Evolutionary conservation across 37 sponge, comb jelly and placozoan genomes (phyloP), one percentile per base, ranked within the genome.

Genomic region (Tethya wilhelma): DNA sequence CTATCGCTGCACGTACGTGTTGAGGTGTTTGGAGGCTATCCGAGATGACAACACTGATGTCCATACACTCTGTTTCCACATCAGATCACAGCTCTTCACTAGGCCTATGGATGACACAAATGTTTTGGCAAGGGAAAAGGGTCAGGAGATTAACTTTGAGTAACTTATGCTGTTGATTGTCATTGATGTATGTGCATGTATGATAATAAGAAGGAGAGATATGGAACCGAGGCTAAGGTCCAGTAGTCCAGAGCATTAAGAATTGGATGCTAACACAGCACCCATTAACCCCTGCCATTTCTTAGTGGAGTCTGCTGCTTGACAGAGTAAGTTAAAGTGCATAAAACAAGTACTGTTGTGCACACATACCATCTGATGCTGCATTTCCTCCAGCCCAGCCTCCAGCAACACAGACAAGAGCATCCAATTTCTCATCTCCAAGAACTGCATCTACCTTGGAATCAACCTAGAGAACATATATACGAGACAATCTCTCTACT

Each of bases 31-130:
- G 44, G 92, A 36, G 23, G 96, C 90, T 20, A 95, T 65, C 64
- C 84, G 90, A 37, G 93, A 73, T 46, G 96, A 85, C 22, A 98
- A 86, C 23, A 88, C 90, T 40, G 94, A 93, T 38, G 99, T 85
- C 99, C 99, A 98, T 0, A 98, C 97, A 93, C 99, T 96, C 74
- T 98, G 99, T 72, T 98, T 98, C 90, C 89, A 91, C 99, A 98
- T 98, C 66, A 96, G 72, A 49, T 95, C 99, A 67, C 91, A 81
- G 69, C 89, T 98, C 79, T 93, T 96, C 68, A 98, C 90, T 34
- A 96, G 64, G 34, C 86, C 96, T 87, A 57, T 55, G 80, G 38
- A 62, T 4, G 11, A 60, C 6, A n/a, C 2, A 2, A 69, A 3
- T 60, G 63, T 26, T 26, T 60, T 8, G n/a, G n/a, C n/a, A n/a